Evolutionary conservation across 2,888 invertebrate species (phyloP).

Genomic region (Unio delphinus): DNA sequence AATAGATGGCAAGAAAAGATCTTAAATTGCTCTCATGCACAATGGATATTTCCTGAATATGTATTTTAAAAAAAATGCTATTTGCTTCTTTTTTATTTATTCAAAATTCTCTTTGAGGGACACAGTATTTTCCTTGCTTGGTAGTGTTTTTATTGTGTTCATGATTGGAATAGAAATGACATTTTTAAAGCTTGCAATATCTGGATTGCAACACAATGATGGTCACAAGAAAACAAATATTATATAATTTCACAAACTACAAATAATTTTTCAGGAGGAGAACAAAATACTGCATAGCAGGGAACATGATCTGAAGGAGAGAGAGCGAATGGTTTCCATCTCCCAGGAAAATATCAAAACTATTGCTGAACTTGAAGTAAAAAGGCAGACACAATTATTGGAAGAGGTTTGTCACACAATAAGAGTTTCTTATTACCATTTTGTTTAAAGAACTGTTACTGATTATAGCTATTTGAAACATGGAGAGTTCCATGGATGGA

Average conservation of each 20-base stretch:
- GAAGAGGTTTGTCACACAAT: conserved; percentile 33
- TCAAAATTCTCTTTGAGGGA: too few species aligned
- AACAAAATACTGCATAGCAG: conserved; percentile 54
- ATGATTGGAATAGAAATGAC: neutral
- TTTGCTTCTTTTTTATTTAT: too few species aligned
- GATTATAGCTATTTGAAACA: too few species aligned
- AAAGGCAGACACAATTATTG: conserved; percentile 47
- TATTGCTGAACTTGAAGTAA: conserved; percentile 57
- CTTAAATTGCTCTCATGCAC: too few species aligned
- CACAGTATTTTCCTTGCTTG: too few species aligned
- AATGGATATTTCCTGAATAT: too few species aligned
- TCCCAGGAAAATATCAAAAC: conserved; percentile 61
- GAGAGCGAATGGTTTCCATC: conserved; percentile 58
- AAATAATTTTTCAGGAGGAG: conserved; percentile 45
- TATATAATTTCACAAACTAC: too few species aligned
- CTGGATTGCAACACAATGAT: neutral
- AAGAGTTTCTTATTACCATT: too few species aligned
- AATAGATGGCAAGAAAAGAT: too few species aligned
- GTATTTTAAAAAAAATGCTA: too few species aligned
- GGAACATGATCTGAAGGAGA: conserved; percentile 55
- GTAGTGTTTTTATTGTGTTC: neutral
- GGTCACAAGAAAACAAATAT: neutral
- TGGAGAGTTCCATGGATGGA: too few species aligned
- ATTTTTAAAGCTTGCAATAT: neutral
- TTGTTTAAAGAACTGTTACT: too few species aligned